Percentiles rank a stretch among this genome's conserved stretches.
Evolutionary conservation across 1,140 invertebrate species (phyloP).

Genomic region (Leptinotarsa texana): DNA sequence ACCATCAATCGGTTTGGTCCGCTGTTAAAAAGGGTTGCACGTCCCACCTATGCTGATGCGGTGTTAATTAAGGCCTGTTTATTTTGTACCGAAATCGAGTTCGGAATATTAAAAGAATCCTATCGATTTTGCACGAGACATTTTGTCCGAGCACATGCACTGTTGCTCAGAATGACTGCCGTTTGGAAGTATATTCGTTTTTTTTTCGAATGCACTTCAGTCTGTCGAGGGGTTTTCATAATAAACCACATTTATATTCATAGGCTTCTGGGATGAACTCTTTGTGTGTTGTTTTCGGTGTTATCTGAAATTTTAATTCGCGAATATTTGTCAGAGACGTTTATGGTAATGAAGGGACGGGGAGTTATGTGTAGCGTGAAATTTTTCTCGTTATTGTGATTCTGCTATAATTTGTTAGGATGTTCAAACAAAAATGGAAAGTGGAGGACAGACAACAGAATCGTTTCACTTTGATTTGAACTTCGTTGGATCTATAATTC

Average conservation of each 20-base stretch:
- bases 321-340: constrained; percentile 8
- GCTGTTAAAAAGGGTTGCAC: constrained; percentile 31
- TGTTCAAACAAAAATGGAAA: background rate
- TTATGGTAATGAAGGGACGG: constrained; percentile 5
- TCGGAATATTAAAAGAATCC: constrained; percentile 37
- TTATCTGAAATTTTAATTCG: background rate
- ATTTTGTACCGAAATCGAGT: constrained; percentile 34
- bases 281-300: background rate
- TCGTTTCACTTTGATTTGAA: too few species aligned
- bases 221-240: constrained; percentile 1
- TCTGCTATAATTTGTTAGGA: background rate
- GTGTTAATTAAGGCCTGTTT: constrained; percentile 49
- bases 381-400: background rate
- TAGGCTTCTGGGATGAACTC: constrained; percentile 5
- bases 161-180: background rate
- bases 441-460: too few species aligned
- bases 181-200: background rate
- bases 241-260: constrained; percentile 7
- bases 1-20: constrained; percentile 29
- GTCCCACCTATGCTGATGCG: constrained; percentile 40
- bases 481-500: too few species aligned
- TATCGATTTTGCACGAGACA: constrained; percentile 15
- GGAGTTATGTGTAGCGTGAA: background rate
- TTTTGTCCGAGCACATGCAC: background rate
- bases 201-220: background rate